phyloP scores from a whole-genome alignment of 2,888 invertebrate genomes.

The Diaphora mendica region DNA sequence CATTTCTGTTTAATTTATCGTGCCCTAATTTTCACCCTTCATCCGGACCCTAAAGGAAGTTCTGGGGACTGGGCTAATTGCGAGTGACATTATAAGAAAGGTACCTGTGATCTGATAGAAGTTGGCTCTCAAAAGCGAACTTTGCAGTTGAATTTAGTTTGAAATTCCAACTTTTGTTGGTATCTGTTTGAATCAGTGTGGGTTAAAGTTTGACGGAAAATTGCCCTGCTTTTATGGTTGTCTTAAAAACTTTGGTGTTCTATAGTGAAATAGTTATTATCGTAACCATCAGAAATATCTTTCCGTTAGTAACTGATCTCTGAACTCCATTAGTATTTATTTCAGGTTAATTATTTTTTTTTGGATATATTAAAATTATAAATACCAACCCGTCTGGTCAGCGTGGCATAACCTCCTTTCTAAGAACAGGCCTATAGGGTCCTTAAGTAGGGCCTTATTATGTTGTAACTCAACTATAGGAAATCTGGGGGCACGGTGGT shows the following conservation, averaged over 20 bases:
- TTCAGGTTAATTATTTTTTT: background rate
- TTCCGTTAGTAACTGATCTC: background rate
- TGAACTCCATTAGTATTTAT: background rate
- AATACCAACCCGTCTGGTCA: too few species aligned
- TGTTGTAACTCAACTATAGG: too few species aligned
- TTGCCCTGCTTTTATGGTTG: conserved; percentile 7
- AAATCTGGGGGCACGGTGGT: too few species aligned
- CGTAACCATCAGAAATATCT: background rate
- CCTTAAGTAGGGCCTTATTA: too few species aligned
- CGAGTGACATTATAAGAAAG: conserved; percentile 40
- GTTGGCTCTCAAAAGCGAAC: conserved; percentile 28
- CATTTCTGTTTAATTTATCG: conserved; percentile 68
- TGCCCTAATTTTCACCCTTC: conserved; percentile 25
- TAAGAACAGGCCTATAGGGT: too few species aligned
- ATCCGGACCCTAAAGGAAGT: conserved; percentile 33
- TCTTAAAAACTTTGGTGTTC: background rate
- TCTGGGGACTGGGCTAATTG: conserved; percentile 41
- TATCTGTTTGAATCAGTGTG: conserved; percentile 31
- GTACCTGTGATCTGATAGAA: conserved; percentile 48
- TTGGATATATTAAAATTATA: background rate
- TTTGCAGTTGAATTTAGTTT: conserved; percentile 33
- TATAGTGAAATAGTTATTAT: background rate
- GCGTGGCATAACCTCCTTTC: too few species aligned
- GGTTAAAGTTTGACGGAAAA: conserved; percentile 27
- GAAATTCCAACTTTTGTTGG: conserved; percentile 28